phyloP scores from a whole-genome alignment of 2,113 vertebrate genomes.

The Nannospalax galili region DNA sequence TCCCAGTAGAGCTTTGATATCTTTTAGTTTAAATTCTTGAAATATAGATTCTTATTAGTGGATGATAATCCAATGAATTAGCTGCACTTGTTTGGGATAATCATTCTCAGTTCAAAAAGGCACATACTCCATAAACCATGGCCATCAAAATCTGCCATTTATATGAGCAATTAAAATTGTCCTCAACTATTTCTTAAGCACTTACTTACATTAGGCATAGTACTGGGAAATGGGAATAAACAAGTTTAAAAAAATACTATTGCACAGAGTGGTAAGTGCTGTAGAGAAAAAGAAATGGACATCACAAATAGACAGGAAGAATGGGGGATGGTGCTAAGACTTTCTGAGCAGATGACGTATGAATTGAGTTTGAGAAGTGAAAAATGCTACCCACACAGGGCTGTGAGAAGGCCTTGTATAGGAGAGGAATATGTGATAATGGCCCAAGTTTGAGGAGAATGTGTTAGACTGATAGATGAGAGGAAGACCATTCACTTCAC shows the following conservation, averaged over 20 bases:
- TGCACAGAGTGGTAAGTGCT: background rate
- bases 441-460: background rate
- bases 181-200: background rate
- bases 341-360: background rate
- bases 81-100: background rate
- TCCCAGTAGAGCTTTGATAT: background rate
- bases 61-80: background rate
- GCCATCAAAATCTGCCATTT: background rate
- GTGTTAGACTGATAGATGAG: background rate
- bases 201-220: background rate
- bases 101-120: background rate
- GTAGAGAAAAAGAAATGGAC: background rate
- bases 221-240: background rate
- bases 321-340: background rate
- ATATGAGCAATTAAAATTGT: background rate
- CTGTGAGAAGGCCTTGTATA: fast-evolving
- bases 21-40: background rate
- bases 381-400: background rate
- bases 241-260: background rate
- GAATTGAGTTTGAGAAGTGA: background rate
- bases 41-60: background rate
- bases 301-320: background rate
- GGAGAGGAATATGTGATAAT: background rate
- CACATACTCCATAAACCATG: background rate
- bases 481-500: fast-evolving